Evolutionary conservation across 2,113 vertebrate genomes (phyloP), one percentile per base, ranked within the genome.

Genomic region (Calidris pugnax): DNA sequence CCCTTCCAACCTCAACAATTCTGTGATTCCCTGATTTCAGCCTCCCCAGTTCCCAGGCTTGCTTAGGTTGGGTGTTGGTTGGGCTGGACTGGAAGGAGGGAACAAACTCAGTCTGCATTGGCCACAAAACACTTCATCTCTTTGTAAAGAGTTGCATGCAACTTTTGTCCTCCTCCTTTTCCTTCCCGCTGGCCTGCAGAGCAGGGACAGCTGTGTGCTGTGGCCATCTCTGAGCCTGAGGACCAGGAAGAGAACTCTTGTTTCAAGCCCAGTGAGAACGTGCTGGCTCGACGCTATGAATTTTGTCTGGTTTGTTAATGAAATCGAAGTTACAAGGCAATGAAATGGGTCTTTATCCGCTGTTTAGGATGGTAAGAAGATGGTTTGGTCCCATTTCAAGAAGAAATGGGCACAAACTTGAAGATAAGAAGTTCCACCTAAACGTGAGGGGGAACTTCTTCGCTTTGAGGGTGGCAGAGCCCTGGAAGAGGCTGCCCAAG

Each of bases 51-150:
- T 76, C 30, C 23, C 21, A 30, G 8, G 20, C 32, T 62, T 57
- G n/a, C 20, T 50, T 32, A 37, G 28, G 22, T 35, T 85, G 71
- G 56, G 7, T 20, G 90, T 68, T 55, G 39, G 6, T 43, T 33
- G 35, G 45, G 43, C 53, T 72, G 71, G 60, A 45, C 28, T 59
- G 71, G 71, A 87, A 63, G 41, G 19, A 82, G 0, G 1, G 73
- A 62, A 33, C 0, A 1, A 79, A 60, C 1, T 0, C 2, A 4
- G 11, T 32, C 51, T 48, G 20, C 26, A 2, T 15, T 27, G 39
- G 18, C n/a, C 4, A 2, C 33, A 12, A 76, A 71, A 80, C 6
- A 13, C 30, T 66, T 32, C 26, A 8, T 2, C 2, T 32, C 37
- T 30, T 27, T 43, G 71, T 8, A 20, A 76, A 60, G 75, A 24